Base-by-base conservation (phyloP, 2,113 vertebrate species). In the Podarcis muralis region DNA sequence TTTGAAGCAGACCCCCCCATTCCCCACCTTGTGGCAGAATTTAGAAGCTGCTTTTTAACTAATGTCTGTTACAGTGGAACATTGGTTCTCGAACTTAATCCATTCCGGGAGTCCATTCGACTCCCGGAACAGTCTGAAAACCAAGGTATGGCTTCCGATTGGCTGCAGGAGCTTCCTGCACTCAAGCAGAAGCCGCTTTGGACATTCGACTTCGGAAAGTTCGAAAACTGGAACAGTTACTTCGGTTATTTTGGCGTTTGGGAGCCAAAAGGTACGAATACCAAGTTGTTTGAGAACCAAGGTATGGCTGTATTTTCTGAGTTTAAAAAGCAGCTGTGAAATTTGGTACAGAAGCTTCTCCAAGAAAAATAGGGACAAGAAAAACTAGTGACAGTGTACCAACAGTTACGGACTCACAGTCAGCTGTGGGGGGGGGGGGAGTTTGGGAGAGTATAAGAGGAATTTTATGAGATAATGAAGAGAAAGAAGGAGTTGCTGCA, bases 201-300 rank as follows among this genome's bases (percentile, higher is more conserved):
- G 48, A 53, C 2, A 0, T 53, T 53, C 2, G 2, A 11, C 48
- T 53, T 53, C 48, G 2, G 2, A 53, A 53, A 53, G 48, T 53
- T 53, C 2, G 0, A 53, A 53, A 53, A 53, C 2, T 53, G 9
- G 48, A 53, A 53, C 9, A 12, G 9, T 12, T 53, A 53, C 48
- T 53, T 53, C 11, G 0, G 0, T 2, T 53, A 12, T 53, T 53
- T 53, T 0, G 0, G 48, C 0, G 48, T 53, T 53, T 53, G 48
- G 48, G 48, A 53, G 48, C 48, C 48, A 53, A 53, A 53, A 53
- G 2, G 2, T 53, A 53, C 48, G 1, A 3, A 53, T 53, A 53
- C 48, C 48, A 53, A 53, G 48, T 11, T 53, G 48, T 53, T 53
- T 53, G 48, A 12, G 48, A 53, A 53, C 48, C 48, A 53, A 53